Evolutionary conservation across 2,113 vertebrate species (phyloP).

Genomic region (Thamnaconus septentrionalis): DNA sequence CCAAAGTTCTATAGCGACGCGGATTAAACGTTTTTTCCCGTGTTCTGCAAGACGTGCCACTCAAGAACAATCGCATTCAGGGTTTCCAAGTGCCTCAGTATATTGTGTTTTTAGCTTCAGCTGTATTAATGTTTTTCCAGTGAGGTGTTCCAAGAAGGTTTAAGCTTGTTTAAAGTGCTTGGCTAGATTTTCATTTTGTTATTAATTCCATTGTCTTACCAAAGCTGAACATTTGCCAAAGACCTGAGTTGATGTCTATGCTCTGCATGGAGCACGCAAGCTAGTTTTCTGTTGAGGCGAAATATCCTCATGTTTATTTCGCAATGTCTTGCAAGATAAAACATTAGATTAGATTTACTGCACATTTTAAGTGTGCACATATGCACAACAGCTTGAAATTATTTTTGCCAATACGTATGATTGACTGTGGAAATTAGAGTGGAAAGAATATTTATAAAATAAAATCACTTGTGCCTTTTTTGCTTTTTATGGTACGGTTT

Average conservation of each 20-base stretch:
- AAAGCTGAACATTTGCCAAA: constrained; percentile 59
- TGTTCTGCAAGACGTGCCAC: constrained; percentile 41
- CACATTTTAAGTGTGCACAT: too few relatives aligned
- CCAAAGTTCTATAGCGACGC: constrained; percentile 52
- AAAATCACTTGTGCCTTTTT: too few relatives aligned
- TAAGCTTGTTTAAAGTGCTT: constrained; percentile 14
- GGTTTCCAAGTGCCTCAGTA: constrained; percentile 12
- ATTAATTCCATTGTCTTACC: constrained; percentile 12
- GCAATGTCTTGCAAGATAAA: constrained; percentile 14
- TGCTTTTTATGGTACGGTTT: too few relatives aligned
- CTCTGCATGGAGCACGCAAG: constrained; percentile 1
- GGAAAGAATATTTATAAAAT: too few relatives aligned
- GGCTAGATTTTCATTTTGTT: constrained; percentile 1
- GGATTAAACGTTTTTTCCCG: not conserved
- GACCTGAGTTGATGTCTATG: not conserved
- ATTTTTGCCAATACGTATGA: constrained; percentile 5
- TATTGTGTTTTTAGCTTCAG: not conserved
- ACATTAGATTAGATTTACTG: constrained; percentile 5
- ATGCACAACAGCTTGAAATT: not conserved
- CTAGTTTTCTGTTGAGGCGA: not conserved
- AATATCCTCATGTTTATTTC: constrained; percentile 11
- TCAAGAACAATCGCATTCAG: constrained; percentile 24
- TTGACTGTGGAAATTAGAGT: not conserved
- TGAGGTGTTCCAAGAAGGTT: constrained; percentile 17
- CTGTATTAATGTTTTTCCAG: not conserved